A percentile compares a stretch with the other conserved stretches of the same genome.
Evolutionary conservation across 1,140 invertebrate genomes (phyloP).

Genomic region (Aphis gossypii): DNA sequence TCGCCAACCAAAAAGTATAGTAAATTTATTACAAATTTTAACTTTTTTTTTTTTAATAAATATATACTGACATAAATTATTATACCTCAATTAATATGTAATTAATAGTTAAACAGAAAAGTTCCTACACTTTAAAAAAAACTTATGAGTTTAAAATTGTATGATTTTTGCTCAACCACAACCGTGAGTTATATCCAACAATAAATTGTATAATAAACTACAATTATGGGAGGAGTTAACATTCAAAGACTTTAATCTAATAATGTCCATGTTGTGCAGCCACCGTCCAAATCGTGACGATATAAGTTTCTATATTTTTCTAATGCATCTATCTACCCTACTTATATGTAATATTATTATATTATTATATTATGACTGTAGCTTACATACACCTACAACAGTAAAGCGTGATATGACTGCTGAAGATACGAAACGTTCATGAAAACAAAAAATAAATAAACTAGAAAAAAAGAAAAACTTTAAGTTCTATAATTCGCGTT

Average conservation of each 20-base stretch:
- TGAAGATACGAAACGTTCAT: background rate
- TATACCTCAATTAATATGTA: no score
- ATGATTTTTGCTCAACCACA: no score
- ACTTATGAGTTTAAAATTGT: no score
- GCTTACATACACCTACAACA: background rate
- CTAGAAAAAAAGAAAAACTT: background rate
- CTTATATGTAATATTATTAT: background rate
- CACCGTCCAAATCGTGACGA: background rate
- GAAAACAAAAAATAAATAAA: background rate
- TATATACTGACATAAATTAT: no score
- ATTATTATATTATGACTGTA: background rate
- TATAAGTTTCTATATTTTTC: background rate
- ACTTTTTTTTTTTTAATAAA: background rate
- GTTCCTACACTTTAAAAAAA: no score
- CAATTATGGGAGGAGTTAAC: background rate
- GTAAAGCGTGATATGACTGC: conserved; percentile 14
- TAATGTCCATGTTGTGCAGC: background rate
- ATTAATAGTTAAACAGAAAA: no score
- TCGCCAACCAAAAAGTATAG: background rate
- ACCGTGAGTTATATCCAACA: background rate
- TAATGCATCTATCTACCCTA: background rate
- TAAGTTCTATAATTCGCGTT: background rate
- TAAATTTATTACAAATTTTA: background rate
- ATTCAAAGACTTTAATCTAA: background rate
- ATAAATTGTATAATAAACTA: background rate